Base-by-base conservation (phyloP, 2,888 invertebrate species). In the Oxyscelio sp. region DNA sequence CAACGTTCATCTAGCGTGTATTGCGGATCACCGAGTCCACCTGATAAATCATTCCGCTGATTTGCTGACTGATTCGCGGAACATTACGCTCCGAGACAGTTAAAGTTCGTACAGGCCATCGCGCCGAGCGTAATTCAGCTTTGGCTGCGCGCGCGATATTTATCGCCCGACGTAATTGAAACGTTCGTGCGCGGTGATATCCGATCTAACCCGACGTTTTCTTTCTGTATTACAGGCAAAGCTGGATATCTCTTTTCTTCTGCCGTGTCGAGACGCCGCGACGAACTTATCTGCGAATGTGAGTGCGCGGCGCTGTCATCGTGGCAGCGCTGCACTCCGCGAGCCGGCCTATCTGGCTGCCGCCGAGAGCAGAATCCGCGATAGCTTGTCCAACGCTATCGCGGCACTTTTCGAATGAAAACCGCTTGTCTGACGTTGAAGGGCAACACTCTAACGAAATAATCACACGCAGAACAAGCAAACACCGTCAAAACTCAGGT, bases 191-290 rank as follows among this genome's bases (percentile, higher is more conserved):
- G 71, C 38, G 43, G 81, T 83, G 90, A 89, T 87, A 89, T 81
- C 88, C 85, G 89, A 90, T 90, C 89, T 90, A 88, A 90, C 85
- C 75, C 89, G 56, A 80, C 66, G 83, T 85, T 88, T 88, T 89
- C 87, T 91, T 88, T 91, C 89, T 90, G 89, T 89, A 89, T 91
- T 91, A 50, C 89, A 89, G 89, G 92, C 91, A n/a, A 89, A 90
- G 90, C 85, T 31, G 79, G 88, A 89, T 85, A 87, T 86, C 81
- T 83, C 87, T 86, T 83, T 84, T 82, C 83, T 82, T 85, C 83
- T 58, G 59, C 65, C 63, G 71, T 84, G 82, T 85, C 81, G 79
- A 78, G 61, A 74, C 63, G 70, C 73, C 61, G 82, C 65, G 85
- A 78, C 83, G 74, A 75, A 85, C 87, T 85, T 86, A 87, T 85